Conservation (phyloP, 2,888 invertebrate genomes). For the Himalopsyche tibetana region DNA sequence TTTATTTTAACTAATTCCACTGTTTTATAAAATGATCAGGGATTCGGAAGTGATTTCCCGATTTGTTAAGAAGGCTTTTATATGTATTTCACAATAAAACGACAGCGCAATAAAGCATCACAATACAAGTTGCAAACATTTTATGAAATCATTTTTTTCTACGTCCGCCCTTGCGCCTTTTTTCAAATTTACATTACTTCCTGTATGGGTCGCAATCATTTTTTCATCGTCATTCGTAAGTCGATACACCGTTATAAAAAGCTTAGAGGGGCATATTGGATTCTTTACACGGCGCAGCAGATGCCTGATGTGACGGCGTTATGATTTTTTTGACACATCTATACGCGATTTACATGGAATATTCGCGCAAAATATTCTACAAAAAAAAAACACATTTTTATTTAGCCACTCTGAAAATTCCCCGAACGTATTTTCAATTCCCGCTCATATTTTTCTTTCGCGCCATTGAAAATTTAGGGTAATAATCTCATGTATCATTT, state of each 20-base stretch:
- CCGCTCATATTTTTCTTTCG: background rate
- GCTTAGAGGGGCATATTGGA: conserved; percentile 15
- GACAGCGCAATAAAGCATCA: no score
- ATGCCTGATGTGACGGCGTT: conserved; percentile 5
- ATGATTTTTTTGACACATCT: conserved; percentile 32
- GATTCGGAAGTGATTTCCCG: no score
- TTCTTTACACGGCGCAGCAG: conserved; percentile 7
- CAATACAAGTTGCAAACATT: no score
- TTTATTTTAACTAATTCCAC: no score
- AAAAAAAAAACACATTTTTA: conserved; percentile 36
- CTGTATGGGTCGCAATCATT: conserved; percentile 22
- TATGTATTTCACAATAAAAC: no score
- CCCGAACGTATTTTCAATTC: background rate
- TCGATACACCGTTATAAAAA: conserved; percentile 34
- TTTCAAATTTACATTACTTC: no score
- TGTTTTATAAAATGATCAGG: no score
- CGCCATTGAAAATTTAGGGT: background rate
- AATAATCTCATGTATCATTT: background rate
- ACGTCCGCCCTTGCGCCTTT: no score
- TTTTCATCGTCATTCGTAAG: conserved; percentile 4
- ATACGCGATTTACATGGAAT: conserved; percentile 4
- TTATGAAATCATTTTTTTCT: no score
- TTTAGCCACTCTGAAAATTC: conserved; percentile 29
- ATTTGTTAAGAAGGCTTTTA: no score
- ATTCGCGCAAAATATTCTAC: background rate